Conservation (phyloP, 2,113 vertebrate species). For the Siniperca chuatsi region DNA sequence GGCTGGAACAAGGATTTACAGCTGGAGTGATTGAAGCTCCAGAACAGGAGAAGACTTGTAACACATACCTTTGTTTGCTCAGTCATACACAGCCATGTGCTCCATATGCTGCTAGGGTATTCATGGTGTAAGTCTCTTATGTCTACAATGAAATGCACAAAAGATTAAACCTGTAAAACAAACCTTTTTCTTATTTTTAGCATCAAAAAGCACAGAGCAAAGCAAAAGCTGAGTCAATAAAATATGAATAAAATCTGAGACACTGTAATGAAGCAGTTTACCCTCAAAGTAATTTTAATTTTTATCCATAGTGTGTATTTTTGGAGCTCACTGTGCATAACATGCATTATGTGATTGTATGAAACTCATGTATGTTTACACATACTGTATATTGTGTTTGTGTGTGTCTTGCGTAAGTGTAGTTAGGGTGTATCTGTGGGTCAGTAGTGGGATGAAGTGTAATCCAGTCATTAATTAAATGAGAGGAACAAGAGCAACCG, state of each 20-base stretch:
- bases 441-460: constrained; percentile 61
- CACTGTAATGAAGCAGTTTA: constrained; percentile 11
- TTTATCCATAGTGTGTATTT: constrained; percentile 1
- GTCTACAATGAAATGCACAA: constrained; percentile 9
- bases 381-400: background rate
- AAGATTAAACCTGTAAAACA: constrained; percentile 10
- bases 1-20: background rate
- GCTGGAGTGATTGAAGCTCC: constrained; percentile 26
- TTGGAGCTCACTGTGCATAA: background rate
- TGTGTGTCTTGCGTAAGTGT: constrained; percentile 5
- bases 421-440: constrained; percentile 51
- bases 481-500: constrained; percentile 35
- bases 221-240: background rate
- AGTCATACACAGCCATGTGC: constrained; percentile 21
- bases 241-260: constrained; percentile 12
- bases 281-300: background rate
- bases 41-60: constrained; percentile 7
- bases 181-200: background rate
- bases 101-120: background rate
- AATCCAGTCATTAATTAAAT: constrained; percentile 78
- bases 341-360: background rate
- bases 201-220: background rate
- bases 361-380: background rate
- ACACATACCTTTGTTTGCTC: constrained; percentile 25
- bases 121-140: constrained; percentile 3